Evolutionary conservation across 2,113 vertebrate genomes (phyloP), one percentile per base, ranked within the genome.

Genomic region (Sitta europaea): DNA sequence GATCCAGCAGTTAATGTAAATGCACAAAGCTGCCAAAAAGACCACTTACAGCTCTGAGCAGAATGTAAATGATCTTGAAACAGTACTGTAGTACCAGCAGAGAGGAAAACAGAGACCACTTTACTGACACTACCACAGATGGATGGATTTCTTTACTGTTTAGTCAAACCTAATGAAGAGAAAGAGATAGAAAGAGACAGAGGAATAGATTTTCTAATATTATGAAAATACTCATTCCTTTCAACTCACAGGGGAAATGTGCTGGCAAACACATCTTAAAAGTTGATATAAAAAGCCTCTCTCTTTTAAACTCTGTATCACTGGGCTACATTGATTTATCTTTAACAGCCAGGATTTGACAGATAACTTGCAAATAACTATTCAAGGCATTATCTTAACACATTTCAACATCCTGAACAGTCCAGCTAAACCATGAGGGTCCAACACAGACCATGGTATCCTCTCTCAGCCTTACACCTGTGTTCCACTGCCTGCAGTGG

Each of bases 61-160:
- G 63, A 80, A 96, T 90, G 70, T 50, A 95, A 90, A 94, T 31
- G 35, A 38, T 88, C 54, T 68, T 76, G 22, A 75, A 96, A 83
- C 10, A 85, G 31, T n/a, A 33, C 12, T 28, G 23, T 42, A 77
- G 55, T 36, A 89, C 38, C 65, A 77, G 31, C n/a, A 84, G 45
- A 92, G 12, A 92, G 51, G 12, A 90, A 89, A 76, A 77, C 66
- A 87, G 47, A 83, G 36, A 42, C 68, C 53, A 74, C 72, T 89
- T 20, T n/a, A 62, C n/a, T 74, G 68, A 77, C 33, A 59, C 57
- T 57, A 48, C 20, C 33, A 27, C n/a, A 91, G 48, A 61, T 61
- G 68, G 90, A 88, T 72, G 57, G 28, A 67, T 84, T 92, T 95
- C 65, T 74, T 68, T 57, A 87, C 72, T 77, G 47, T 76, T 92